Percentiles rank a stretch among this genome's conserved stretches.
Conservation (phyloP, 2,797 vertebrate species). For the Aldrovandia affinis region DNA sequence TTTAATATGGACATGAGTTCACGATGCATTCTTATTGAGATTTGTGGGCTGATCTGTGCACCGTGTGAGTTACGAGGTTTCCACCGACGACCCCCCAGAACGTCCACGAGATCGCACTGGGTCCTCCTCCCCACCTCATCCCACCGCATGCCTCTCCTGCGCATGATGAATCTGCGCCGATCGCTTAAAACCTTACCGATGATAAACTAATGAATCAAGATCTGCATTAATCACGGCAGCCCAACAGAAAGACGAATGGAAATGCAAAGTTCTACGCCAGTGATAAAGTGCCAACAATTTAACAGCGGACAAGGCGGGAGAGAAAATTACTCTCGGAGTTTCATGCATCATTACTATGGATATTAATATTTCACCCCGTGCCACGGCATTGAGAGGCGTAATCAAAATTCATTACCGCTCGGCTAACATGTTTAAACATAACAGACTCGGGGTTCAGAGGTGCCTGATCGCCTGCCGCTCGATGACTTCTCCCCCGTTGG, state of each 20-base stretch:
- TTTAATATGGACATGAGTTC: slow-evolving; percentile 59
- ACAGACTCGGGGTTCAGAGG: slow-evolving; percentile 84
- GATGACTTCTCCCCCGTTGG: slow-evolving; percentile 51
- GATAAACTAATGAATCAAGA: slow-evolving; percentile 99
- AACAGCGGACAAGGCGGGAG: slow-evolving; percentile 93
- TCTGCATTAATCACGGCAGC: slow-evolving; percentile 93
- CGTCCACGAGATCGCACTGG: slow-evolving; percentile 12
- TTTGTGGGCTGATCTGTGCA: slow-evolving; percentile 53
- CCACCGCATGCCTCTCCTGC: slow-evolving; percentile 22
- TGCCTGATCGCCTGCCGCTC: slow-evolving; percentile 65
- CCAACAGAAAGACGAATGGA: slow-evolving; percentile 95
- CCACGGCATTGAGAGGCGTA: slow-evolving; percentile 92
- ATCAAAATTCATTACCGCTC: slow-evolving; percentile 99
- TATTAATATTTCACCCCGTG: slow-evolving; percentile 95
- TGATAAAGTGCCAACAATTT: slow-evolving; percentile 99
- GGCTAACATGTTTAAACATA: slow-evolving; percentile 98
- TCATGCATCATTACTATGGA: slow-evolving; percentile 99
- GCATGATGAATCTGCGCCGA: slow-evolving; percentile 83
- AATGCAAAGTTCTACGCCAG: slow-evolving; percentile 95
- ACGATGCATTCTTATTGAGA: slow-evolving; percentile 69
- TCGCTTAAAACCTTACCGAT: slow-evolving; percentile 96
- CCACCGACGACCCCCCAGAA: neutral
- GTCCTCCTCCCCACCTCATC: slow-evolving; percentile 32
- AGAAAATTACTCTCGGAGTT: slow-evolving; percentile 96
- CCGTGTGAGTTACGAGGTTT: slow-evolving; percentile 66